Conservation (phyloP, 2,113 vertebrate species). For the Tragulus kanchil region DNA sequence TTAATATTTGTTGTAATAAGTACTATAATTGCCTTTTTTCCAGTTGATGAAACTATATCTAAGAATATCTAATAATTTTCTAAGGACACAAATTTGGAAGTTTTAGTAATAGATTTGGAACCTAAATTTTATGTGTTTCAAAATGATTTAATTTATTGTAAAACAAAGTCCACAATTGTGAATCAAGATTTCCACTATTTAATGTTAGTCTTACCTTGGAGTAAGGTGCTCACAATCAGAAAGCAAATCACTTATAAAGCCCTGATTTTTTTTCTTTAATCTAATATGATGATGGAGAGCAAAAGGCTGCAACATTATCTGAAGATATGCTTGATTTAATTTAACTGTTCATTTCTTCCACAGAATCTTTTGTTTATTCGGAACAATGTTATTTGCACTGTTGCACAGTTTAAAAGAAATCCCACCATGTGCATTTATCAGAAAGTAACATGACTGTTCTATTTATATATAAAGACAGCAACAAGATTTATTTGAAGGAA, state of each 20-base stretch:
- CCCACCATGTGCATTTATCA: background rate
- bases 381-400: background rate
- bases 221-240: background rate
- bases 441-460: background rate
- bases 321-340: background rate
- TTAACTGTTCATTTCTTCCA: background rate
- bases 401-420: background rate
- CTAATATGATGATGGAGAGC: no score
- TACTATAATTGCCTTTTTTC: background rate
- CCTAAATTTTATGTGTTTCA: background rate
- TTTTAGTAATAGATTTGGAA: background rate
- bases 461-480: background rate
- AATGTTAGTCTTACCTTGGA: background rate
- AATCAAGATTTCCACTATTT: background rate
- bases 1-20: background rate
- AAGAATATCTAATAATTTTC: background rate
- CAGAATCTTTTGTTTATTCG: background rate
- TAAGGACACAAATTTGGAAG: background rate
- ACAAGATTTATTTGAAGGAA: background rate
- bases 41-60: background rate
- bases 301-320: background rate
- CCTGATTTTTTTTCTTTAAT: background rate
- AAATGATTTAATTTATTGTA: background rate
- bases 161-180: background rate
- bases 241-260: background rate